phyloP scores from a whole-genome alignment of 2,797 vertebrate species.

The Gymnodraco acuticeps region DNA sequence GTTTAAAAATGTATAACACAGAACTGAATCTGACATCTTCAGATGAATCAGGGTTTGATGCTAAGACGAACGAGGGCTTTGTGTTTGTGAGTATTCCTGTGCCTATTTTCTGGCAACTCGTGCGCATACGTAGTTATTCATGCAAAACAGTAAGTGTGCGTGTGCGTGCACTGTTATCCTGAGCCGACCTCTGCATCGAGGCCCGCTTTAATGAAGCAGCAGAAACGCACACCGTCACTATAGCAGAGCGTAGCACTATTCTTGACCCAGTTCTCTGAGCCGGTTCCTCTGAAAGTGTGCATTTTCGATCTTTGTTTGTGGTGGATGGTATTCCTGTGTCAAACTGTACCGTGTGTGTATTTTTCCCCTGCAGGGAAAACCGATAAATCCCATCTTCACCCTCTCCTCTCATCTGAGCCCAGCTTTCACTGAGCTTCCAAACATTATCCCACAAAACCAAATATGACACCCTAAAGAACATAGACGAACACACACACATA shows the following conservation, averaged over 20 bases:
- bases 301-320: conserved; percentile 35
- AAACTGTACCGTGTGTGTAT: conserved; percentile 35
- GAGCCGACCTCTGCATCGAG: conserved; percentile 52
- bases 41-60: conserved; percentile 37
- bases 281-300: conserved; percentile 62
- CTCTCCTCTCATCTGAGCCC: conserved; percentile 63
- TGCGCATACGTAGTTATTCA: background rate
- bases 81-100: conserved; percentile 2
- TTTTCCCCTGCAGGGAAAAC: conserved; percentile 51
- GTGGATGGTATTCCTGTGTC: conserved; percentile 44
- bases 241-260: conserved; percentile 68
- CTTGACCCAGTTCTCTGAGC: conserved; percentile 74
- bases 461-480: conserved; percentile 64
- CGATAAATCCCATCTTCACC: conserved; percentile 77
- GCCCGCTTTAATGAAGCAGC: conserved; percentile 65
- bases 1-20: conserved; percentile 48
- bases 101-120: background rate
- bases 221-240: conserved; percentile 58
- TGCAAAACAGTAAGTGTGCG: background rate
- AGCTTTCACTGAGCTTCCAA: conserved; percentile 52
- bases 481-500: background rate
- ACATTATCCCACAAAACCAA: conserved; percentile 69
- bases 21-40: conserved; percentile 38
- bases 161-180: conserved; percentile 52
- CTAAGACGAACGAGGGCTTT: conserved; percentile 17